A percentile compares a stretch with the other conserved stretches of the same genome.
phyloP scores from a whole-genome alignment of 64 coral and sea anemone species.

The Actinia equina region DNA sequence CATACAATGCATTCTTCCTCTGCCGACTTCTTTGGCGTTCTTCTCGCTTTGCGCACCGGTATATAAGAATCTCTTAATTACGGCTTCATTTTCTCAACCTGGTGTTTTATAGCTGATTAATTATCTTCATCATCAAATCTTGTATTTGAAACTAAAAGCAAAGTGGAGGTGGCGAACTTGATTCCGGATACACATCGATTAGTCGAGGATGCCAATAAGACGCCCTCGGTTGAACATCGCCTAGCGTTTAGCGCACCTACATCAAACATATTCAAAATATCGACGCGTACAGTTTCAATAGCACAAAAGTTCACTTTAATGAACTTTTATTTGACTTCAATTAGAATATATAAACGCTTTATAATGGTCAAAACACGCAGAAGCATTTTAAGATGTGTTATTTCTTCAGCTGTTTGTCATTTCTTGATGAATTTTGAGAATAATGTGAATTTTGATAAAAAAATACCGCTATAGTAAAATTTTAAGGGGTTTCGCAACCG shows the following conservation, averaged over 20 bases:
- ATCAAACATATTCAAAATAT: neutral
- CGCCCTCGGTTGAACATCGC: neutral
- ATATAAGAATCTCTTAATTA: neutral
- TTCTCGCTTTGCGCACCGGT: neutral
- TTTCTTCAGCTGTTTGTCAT: too few species aligned
- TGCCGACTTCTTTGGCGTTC: neutral
- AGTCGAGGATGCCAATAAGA: neutral
- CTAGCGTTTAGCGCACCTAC: neutral
- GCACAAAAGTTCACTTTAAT: neutral
- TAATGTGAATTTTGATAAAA: too few species aligned
- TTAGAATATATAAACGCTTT: too few species aligned
- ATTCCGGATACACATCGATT: constrained; percentile 1
- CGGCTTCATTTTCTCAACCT: neutral
- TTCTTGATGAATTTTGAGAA: too few species aligned
- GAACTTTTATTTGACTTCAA: neutral
- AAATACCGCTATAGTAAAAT: too few species aligned
- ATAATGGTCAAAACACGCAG: too few species aligned
- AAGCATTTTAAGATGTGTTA: too few species aligned
- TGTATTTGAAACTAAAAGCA: neutral
- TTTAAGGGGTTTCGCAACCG: too few species aligned
- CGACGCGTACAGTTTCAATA: neutral
- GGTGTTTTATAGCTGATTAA: neutral
- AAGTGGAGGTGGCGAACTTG: constrained; percentile 8
- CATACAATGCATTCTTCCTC: neutral
- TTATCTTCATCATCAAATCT: neutral